Percentiles rank a stretch among this genome's conserved stretches.
phyloP scores from a whole-genome alignment of 1,140 invertebrate species.

The Zaprionus capensis region DNA sequence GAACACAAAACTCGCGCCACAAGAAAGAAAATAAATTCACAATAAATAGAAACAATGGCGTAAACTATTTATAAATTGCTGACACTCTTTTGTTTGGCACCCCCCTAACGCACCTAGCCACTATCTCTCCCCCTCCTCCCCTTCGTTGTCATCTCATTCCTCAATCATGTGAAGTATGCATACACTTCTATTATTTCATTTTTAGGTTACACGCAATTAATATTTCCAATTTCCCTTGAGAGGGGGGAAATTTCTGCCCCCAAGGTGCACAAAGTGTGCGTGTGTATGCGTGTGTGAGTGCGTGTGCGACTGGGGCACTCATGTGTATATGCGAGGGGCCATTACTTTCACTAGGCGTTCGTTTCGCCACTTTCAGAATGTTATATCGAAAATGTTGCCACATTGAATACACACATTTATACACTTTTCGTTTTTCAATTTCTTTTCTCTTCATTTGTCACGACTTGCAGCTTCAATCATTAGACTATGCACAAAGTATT shows the following conservation, averaged over 20 bases:
- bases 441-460: slow-evolving; percentile 9
- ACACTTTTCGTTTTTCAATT: slow-evolving; percentile 29
- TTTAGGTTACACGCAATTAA: slow-evolving; percentile 79
- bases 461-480: slow-evolving; percentile 3
- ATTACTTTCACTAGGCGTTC: slow-evolving; percentile 73
- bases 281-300: slow-evolving; percentile 18
- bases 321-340: slow-evolving; percentile 48
- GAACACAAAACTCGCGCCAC: slow-evolving; percentile 26
- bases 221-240: slow-evolving; percentile 57
- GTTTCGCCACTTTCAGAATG: slow-evolving; percentile 67
- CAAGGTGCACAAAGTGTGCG: slow-evolving; percentile 52
- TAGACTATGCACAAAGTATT: slow-evolving; percentile 25
- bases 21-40: slow-evolving; percentile 55
- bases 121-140: background rate
- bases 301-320: slow-evolving; percentile 27
- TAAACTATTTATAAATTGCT: slow-evolving; percentile 79
- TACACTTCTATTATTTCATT: slow-evolving; percentile 70
- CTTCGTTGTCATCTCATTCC: background rate
- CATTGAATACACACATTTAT: slow-evolving; percentile 71
- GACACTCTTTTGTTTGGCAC: slow-evolving; percentile 73
- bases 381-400: slow-evolving; percentile 69
- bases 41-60: slow-evolving; percentile 72
- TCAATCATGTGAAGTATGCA: slow-evolving; percentile 48
- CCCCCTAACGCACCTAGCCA: background rate
- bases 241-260: slow-evolving; percentile 24